Evolutionary conservation across 2,888 invertebrate genomes (phyloP), one percentile per base, ranked within the genome.

Genomic region (Pseudoips prasinana): DNA sequence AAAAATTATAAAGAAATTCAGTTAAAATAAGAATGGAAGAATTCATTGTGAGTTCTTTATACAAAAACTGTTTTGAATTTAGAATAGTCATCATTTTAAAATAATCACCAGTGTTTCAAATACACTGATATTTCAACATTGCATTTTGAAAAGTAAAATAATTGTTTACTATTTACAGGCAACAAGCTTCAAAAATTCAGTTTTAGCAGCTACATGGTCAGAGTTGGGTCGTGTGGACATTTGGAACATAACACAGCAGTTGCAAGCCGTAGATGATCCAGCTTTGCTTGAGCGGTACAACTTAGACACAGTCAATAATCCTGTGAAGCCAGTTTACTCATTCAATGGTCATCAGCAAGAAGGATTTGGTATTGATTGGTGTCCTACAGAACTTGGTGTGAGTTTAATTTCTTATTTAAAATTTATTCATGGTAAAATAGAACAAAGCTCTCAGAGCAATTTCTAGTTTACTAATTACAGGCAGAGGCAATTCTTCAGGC

Each of bases 331-430:
- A 0, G 48, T 96, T 4, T 98, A 92, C 70, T 94, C 96, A 3
- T 99, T 98, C 66, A 92, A 91, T 75, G 99, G 98, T 0, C 99
- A 99, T 73, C 93, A 94, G 57, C 91, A 93, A 46, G 99, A 99
- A 89, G 99, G 99, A 1, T 99, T 94, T 89, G 98, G 95, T 1
- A 65, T 99, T 28, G 98, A 97, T 78, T 99, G 99, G 99, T 95
- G 95, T 60, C 87, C 91, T 2, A 92, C 93, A 30, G 92, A 92
- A 46, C 87, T 91, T 53, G 99, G 98, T 72, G 92, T 93, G 65
- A 82, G 85, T 81, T 7, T 27, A 17, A 19, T 27, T 26, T 11
- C 0, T 10, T 19, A 1, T 14, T 8, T 8, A 26, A 8, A 8
- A 26, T 10, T 5, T n/a, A 9, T 4, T 8, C 8, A 22, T 8